Evolutionary conservation across 2,888 invertebrate species (phyloP).

Genomic region (Iphiclides podalirius): DNA sequence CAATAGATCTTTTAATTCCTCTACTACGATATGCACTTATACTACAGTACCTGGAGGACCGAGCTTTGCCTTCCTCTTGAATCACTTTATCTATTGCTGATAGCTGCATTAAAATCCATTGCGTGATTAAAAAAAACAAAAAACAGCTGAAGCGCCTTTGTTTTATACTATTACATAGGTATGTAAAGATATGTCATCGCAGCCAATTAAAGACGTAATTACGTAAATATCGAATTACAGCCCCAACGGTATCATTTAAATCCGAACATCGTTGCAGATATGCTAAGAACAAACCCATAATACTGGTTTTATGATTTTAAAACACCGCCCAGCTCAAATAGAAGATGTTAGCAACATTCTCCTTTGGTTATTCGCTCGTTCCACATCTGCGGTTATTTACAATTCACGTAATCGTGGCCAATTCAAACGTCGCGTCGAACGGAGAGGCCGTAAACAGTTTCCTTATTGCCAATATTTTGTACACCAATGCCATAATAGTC

Average conservation of each 20-base stretch:
- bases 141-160: too few species aligned
- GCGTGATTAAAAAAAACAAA: too few species aligned
- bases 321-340: background rate
- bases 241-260: slow-evolving; percentile 8
- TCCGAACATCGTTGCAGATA: background rate
- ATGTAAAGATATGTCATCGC: background rate
- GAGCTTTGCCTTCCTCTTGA: too few species aligned
- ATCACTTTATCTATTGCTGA: too few species aligned
- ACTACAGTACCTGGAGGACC: too few species aligned
- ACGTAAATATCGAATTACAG: slow-evolving; percentile 11
- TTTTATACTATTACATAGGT: background rate
- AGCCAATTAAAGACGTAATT: slow-evolving; percentile 7
- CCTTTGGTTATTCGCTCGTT: slow-evolving; percentile 7
- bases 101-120: too few species aligned
- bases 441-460: slow-evolving; percentile 33
- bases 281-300: background rate
- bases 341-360: slow-evolving; percentile 11
- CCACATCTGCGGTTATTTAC: slow-evolving; percentile 29
- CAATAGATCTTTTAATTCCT: too few species aligned
- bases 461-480: slow-evolving; percentile 31
- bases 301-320: background rate
- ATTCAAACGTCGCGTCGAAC: slow-evolving; percentile 32
- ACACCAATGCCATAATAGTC: slow-evolving; percentile 27
- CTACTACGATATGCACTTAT: too few species aligned
- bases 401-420: slow-evolving; percentile 37